Conservation (phyloP, 2,113 vertebrate genomes). For the Sinocyclocheilus anshuiensis region DNA sequence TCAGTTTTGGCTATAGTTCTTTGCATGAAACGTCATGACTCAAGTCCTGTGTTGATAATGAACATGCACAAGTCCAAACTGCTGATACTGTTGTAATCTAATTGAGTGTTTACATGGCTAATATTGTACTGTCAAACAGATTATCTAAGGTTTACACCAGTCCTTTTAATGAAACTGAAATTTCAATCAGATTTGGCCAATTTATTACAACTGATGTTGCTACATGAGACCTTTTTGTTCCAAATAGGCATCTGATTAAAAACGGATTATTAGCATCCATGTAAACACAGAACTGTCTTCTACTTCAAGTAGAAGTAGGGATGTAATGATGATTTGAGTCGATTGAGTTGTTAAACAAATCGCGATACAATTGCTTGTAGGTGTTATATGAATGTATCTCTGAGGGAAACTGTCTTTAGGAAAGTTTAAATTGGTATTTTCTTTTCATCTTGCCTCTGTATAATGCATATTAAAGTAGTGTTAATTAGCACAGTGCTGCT, state of each 20-base stretch:
- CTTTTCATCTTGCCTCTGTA: no score
- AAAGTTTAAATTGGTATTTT: no score
- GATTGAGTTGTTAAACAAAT: no score
- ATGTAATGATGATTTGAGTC: no score
- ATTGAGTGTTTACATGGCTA: not conserved
- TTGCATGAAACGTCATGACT: not conserved
- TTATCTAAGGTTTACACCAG: not conserved
- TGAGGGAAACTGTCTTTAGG: no score
- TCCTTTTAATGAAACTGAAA: not conserved
- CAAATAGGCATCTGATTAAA: not conserved
- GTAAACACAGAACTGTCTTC: no score
- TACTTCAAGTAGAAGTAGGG: not conserved
- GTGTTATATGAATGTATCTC: no score
- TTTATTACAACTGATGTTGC: not conserved
- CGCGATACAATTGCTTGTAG: no score
- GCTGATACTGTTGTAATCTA: not conserved
- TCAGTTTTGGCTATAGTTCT: not conserved
- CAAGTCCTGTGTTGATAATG: not conserved
- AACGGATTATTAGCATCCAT: not conserved
- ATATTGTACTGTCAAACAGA: not conserved
- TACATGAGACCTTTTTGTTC: not conserved
- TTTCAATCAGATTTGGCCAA: not conserved
- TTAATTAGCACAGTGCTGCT: no score
- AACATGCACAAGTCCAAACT: not conserved
- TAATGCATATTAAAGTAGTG: no score